Evolutionary conservation across 2,797 vertebrate genomes (phyloP).

Genomic region (Dromococcyx pavoninus): DNA sequence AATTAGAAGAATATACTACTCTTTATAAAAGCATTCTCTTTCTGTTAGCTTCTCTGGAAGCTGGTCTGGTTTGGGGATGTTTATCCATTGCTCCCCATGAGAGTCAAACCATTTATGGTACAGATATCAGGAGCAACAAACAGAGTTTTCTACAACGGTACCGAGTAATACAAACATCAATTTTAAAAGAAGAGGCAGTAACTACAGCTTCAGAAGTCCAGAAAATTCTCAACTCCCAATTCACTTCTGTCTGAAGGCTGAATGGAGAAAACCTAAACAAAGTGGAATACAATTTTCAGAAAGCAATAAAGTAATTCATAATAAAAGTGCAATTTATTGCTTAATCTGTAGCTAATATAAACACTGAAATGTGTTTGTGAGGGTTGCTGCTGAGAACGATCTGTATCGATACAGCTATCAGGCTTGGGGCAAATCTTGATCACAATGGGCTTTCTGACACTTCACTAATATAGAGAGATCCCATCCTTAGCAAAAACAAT

Average conservation of each 20-base stretch:
- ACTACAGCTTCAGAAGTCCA: background rate
- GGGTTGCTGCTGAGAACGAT: background rate
- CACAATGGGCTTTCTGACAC: background rate
- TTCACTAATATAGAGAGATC: background rate
- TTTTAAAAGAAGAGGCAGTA: background rate
- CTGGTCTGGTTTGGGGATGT: background rate
- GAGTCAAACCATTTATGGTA: background rate
- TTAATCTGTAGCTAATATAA: background rate
- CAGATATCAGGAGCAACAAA: background rate
- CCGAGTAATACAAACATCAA: background rate
- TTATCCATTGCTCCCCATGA: background rate
- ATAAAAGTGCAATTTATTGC: background rate
- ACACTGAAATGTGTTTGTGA: background rate
- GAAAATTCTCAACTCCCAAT: background rate
- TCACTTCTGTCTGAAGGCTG: background rate
- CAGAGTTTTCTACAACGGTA: background rate
- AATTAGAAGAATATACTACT: background rate
- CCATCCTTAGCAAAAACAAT: background rate
- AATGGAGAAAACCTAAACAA: background rate
- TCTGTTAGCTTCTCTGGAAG: background rate
- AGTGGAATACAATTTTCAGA: background rate
- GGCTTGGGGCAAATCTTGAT: background rate
- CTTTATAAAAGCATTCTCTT: background rate
- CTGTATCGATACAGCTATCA: fast-evolving
- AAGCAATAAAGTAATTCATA: background rate